Percentiles rank a stretch among this genome's conserved stretches.
phyloP scores from a whole-genome alignment of 2,797 vertebrate genomes.

The Menidia menidia region DNA sequence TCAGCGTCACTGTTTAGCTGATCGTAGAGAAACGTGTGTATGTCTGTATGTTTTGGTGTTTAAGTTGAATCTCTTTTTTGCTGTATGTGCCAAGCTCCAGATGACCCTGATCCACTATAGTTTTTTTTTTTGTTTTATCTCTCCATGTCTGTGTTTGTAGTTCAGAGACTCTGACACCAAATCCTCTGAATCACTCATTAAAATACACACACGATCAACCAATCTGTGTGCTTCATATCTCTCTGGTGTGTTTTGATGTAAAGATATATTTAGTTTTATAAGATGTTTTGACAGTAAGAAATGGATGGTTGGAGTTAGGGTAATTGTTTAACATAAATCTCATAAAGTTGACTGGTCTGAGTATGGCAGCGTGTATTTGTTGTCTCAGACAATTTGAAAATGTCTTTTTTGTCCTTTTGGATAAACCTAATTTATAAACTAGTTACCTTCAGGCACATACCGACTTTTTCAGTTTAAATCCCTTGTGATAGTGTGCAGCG shows the following conservation, averaged over 20 bases:
- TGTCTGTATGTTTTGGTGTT: conserved; percentile 68
- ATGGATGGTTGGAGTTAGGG: too few relatives aligned
- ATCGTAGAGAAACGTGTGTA: conserved; percentile 51
- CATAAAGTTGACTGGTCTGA: too few relatives aligned
- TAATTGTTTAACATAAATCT: too few relatives aligned
- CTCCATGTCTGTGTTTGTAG: conserved; percentile 60
- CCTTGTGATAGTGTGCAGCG: too few relatives aligned
- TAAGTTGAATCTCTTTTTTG: conserved; percentile 66
- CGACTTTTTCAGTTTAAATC: too few relatives aligned
- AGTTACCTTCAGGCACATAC: too few relatives aligned
- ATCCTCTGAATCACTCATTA: conserved; percentile 75
- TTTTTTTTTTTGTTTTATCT: conserved; percentile 52
- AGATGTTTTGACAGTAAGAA: background rate
- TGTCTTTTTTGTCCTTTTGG: too few relatives aligned
- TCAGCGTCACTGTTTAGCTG: conserved; percentile 39
- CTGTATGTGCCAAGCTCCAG: conserved; percentile 80
- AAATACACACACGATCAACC: conserved; percentile 77
- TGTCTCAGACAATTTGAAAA: too few relatives aligned
- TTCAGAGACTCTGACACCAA: conserved; percentile 54
- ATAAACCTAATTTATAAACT: too few relatives aligned
- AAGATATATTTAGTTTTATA: background rate
- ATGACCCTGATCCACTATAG: conserved; percentile 64
- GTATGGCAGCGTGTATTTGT: too few relatives aligned
- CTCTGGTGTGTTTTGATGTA: conserved; percentile 10
- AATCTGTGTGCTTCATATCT: conserved; percentile 28